These are phyloP conservation scores for Sylvilagus floridanus DNA, from an alignment of 2,797 vertebrate species.

Conservation along the genomic window DNA sequence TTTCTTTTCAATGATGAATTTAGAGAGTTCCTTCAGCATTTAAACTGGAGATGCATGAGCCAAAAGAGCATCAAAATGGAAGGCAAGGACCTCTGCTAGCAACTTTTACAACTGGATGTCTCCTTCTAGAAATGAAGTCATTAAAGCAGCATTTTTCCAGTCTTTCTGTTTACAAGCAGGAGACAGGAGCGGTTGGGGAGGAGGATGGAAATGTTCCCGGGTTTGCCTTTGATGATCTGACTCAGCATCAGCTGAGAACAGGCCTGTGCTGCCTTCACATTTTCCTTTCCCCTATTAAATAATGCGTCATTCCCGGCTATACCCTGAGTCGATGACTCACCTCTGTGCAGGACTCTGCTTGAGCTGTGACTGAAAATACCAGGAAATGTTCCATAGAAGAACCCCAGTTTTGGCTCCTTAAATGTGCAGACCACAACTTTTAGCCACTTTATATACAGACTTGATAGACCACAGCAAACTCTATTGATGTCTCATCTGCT, in stretches of 20 bases:
- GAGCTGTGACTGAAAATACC: neutral
- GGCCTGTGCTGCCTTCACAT: slow-evolving; percentile 51
- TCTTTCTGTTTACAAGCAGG: neutral
- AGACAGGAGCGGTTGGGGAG: neutral
- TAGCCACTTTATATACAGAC: neutral
- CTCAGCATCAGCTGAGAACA: slow-evolving; percentile 69
- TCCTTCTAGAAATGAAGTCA: neutral
- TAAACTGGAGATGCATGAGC: neutral
- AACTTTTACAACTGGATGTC: neutral
- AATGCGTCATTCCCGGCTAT: slow-evolving; percentile 63
- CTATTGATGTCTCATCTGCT: slow-evolving; percentile 3
- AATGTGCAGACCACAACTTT: neutral
- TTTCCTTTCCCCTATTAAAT: slow-evolving; percentile 69
- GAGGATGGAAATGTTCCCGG: neutral
- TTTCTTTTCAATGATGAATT: neutral
- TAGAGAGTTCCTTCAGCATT: neutral
- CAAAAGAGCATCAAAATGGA: neutral
- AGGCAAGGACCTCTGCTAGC: neutral
- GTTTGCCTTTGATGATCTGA: slow-evolving; percentile 10
- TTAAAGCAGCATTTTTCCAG: neutral
- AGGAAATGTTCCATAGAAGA: neutral
- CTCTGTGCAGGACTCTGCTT: slow-evolving; percentile 21
- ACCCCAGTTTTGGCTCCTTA: neutral
- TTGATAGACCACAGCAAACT: neutral
- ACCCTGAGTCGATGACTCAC: slow-evolving; percentile 61